Percentiles rank a stretch among this genome's conserved stretches.
Conservation (phyloP, 1,140 invertebrate species). For the Nasonia vitripennis region DNA sequence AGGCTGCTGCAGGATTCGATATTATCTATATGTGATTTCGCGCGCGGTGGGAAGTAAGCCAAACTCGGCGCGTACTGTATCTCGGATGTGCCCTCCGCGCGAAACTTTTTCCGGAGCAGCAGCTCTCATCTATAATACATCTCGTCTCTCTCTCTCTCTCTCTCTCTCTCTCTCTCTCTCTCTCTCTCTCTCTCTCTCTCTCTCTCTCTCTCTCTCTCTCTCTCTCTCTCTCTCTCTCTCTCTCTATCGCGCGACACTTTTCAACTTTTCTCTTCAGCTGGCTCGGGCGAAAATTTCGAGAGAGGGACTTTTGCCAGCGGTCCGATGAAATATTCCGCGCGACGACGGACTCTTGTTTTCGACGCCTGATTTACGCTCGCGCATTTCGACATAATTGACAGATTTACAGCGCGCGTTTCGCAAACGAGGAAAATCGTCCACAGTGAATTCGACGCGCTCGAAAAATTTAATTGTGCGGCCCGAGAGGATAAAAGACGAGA, state of each 20-base stretch:
- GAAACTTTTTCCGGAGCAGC: conserved; percentile 40
- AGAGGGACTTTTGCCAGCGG: conserved; percentile 5
- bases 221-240: too few species aligned
- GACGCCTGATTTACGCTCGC: conserved; percentile 2
- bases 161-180: too few species aligned
- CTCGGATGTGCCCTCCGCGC: background rate
- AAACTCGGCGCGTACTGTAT: conserved; percentile 55
- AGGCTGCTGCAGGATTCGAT: background rate
- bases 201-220: too few species aligned
- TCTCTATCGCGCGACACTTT: too few species aligned
- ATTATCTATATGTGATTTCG: conserved; percentile 62
- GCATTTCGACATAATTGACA: background rate
- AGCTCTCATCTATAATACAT: conserved; percentile 39
- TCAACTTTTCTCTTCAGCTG: conserved; percentile 17
- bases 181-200: too few species aligned
- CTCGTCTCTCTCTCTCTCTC: background rate
- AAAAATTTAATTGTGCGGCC: background rate
- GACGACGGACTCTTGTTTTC: background rate
- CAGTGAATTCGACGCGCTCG: background rate
- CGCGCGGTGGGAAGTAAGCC: conserved; percentile 66
- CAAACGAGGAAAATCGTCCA: too few species aligned
- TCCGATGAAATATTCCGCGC: conserved; percentile 32
- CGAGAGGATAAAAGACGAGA: background rate
- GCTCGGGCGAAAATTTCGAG: conserved; percentile 6
- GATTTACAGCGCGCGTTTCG: background rate